Base-by-base conservation (phyloP, 2,113 vertebrate genomes). In the Maccullochella peelii region DNA sequence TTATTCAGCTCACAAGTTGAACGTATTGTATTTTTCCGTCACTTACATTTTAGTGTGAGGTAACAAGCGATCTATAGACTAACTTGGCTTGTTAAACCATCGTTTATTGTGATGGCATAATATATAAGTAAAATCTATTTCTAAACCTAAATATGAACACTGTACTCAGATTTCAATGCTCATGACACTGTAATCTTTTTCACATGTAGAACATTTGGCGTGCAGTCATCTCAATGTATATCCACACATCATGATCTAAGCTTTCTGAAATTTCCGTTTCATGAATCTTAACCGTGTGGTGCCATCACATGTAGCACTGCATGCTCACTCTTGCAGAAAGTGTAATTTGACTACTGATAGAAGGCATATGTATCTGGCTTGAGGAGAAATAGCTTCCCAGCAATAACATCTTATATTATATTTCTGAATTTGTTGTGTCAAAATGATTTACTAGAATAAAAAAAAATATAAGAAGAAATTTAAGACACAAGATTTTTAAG, bases 281-380 rank as follows among this genome's bases (percentile, higher is more conserved):
- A 80, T 61, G 69, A 73, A 75, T 42, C 71, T 72, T 62, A 20
- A 36, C 76, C 88, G 66, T 80, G 77, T 80, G 8, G 54, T 82
- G 62, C 59, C 67, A 79, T 87, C 75, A 76, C n/a, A 84, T 44
- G 66, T 27, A 59, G 52, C 59, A 4, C 23, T 62, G 55, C 80
- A 52, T 83, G 77, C 61, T 80, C 75, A 30, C 57, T 68, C 66
- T 62, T 38, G 47, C 66, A 84, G 81, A 87, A 88, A 74, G 89
- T 78, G 90, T 80, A 75, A 93, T 91, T 86, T 63, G 58, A 73
- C 58, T 8, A 0, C 69, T 85, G 84, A 89, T 88, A 71, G 68
- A 82, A 89, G 79, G 52, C 87, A 89, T 75, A 76, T 89, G 87
- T 42, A 69, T 57, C 44, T 50, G 20, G 20, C 38, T 80, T 47